Percentiles rank a stretch among this genome's conserved stretches.
Conservation (phyloP, 2,113 vertebrate genomes). For the Pterocles orientalis region DNA sequence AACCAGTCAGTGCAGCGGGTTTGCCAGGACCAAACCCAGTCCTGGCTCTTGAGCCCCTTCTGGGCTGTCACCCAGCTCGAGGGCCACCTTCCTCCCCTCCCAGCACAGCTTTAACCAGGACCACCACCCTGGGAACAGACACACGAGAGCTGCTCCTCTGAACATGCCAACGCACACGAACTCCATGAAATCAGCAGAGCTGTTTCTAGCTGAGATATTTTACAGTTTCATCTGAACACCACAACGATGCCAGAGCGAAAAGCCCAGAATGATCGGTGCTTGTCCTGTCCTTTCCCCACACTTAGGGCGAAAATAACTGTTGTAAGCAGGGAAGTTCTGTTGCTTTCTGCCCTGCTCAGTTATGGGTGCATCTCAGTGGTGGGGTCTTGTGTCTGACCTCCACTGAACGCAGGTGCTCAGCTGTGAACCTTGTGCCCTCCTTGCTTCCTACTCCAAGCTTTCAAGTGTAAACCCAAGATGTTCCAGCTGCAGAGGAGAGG, state of each 20-base stretch:
- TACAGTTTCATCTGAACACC: background rate
- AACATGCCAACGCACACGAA: background rate
- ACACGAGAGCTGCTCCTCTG: background rate
- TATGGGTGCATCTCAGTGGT: rapidly evolving
- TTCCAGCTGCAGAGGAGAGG: background rate
- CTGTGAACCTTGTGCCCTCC: background rate
- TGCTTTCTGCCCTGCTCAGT: background rate
- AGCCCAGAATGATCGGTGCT: background rate
- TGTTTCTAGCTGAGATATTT: background rate
- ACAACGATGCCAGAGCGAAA: background rate
- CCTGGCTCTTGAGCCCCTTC: background rate
- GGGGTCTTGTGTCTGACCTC: background rate
- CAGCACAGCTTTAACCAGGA: background rate
- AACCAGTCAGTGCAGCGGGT: background rate
- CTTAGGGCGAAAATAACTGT: background rate
- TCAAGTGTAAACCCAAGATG: background rate
- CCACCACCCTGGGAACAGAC: background rate
- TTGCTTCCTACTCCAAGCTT: background rate
- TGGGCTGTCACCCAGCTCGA: background rate
- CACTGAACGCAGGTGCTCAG: background rate
- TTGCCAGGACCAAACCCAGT: background rate
- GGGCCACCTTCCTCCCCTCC: background rate
- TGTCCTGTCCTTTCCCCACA: background rate
- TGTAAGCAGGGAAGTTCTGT: background rate
- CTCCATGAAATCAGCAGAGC: background rate